Conservation (phyloP, 2,113 vertebrate genomes). For the Myrmophylax atrothorax region DNA sequence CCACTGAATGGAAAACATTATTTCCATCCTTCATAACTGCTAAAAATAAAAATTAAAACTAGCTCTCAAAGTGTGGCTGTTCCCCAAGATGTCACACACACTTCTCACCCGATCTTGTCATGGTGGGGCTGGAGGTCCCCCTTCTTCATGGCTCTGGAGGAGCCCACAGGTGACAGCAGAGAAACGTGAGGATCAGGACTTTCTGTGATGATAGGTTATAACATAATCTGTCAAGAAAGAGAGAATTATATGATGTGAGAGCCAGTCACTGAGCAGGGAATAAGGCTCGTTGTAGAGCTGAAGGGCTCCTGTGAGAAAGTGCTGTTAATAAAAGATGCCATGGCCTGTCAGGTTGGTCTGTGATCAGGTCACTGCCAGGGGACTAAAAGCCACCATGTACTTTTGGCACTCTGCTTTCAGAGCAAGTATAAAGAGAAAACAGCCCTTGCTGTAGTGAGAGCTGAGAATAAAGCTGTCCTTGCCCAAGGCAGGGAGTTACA, state of each 20-base stretch:
- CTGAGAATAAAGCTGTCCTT: neutral
- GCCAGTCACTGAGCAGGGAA: constrained; percentile 4
- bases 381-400: neutral
- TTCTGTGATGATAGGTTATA: constrained; percentile 65
- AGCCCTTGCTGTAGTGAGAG: neutral
- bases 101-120: constrained; percentile 57
- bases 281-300: neutral
- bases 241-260: constrained; percentile 61
- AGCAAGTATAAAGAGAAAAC: neutral
- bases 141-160: constrained; percentile 24
- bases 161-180: constrained; percentile 56
- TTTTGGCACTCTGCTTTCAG: neutral
- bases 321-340: constrained; percentile 1
- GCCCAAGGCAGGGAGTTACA: neutral
- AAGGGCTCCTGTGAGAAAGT: constrained; percentile 9
- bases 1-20: neutral
- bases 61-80: neutral
- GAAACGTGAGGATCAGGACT: constrained; percentile 50
- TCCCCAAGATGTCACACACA: constrained; percentile 8
- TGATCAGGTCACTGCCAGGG: neutral
- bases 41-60: constrained; percentile 5
- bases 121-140: constrained; percentile 39
- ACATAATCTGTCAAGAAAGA: constrained; percentile 68
- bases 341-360: neutral
- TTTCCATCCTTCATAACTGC: neutral